These are phyloP conservation scores for Aratinga solstitialis DNA, from an alignment of 2,797 vertebrate species.

Conservation along the genomic window DNA sequence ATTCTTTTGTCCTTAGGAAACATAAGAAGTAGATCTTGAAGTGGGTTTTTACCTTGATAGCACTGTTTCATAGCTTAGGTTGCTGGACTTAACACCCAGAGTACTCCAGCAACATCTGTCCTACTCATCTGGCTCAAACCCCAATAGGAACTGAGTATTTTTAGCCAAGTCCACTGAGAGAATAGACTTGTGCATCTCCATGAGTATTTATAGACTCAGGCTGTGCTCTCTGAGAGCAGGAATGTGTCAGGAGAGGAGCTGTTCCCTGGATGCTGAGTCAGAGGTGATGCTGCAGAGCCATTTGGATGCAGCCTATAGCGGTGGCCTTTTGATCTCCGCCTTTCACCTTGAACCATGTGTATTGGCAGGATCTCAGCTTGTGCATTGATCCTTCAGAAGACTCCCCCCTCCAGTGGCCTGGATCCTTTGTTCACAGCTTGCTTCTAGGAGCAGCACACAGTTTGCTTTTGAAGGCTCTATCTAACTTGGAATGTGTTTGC, in stretches of 20 bases:
- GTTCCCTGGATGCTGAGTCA: no score
- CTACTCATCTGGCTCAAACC: background rate
- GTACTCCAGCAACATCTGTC: background rate
- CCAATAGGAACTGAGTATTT: background rate
- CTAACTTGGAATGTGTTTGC: background rate
- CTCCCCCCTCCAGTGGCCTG: no score
- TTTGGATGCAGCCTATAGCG: fast-evolving
- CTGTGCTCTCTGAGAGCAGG: background rate
- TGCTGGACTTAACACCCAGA: background rate
- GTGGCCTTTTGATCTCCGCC: background rate
- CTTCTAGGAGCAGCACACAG: background rate
- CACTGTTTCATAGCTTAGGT: background rate
- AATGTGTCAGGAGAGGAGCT: background rate
- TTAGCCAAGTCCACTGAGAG: background rate
- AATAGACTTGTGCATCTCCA: background rate
- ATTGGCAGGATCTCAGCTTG: background rate
- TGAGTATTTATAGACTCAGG: no score
- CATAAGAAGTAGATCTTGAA: background rate
- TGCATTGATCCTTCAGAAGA: background rate
- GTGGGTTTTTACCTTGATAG: background rate
- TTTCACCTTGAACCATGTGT: background rate
- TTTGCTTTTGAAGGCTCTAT: background rate
- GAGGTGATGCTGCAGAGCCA: background rate
- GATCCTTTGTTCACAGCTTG: background rate
- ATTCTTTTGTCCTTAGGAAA: background rate